phyloP scores from a whole-genome alignment of 1,140 invertebrate species.

The Drosophila mojavensis region DNA sequence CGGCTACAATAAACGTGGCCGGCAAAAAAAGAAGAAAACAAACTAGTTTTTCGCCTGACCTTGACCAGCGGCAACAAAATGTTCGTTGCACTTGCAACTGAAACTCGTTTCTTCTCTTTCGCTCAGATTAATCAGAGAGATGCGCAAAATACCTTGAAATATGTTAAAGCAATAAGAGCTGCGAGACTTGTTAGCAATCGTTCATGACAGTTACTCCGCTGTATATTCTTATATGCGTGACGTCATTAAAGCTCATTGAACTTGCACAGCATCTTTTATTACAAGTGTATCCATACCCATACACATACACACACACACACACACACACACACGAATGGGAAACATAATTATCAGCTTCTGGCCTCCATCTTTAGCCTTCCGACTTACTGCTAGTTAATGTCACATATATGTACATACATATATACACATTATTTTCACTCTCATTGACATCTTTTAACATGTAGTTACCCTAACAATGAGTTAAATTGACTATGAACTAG shows the following conservation, averaged over 20 bases:
- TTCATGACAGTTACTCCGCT: slow-evolving; percentile 23
- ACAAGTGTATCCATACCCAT: neutral
- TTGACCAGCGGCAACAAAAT: slow-evolving; percentile 40
- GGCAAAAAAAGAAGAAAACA: slow-evolving; percentile 20
- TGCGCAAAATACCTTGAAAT: neutral
- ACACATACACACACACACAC: neutral
- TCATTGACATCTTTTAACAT: slow-evolving; percentile 13
- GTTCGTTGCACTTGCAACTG: slow-evolving; percentile 36
- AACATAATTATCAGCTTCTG: slow-evolving; percentile 25
- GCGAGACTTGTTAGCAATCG: slow-evolving; percentile 7
- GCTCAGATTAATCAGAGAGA: neutral
- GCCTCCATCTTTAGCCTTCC: slow-evolving; percentile 28
- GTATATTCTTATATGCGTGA: slow-evolving; percentile 12
- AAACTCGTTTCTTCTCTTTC: slow-evolving; percentile 21
- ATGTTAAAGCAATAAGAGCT: neutral
- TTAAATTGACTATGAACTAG: neutral
- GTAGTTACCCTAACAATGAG: slow-evolving; percentile 17
- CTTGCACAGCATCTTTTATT: slow-evolving; percentile 32
- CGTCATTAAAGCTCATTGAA: slow-evolving; percentile 59
- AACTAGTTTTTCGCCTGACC: slow-evolving; percentile 25
- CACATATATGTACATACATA: neutral
- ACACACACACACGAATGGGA: neutral
- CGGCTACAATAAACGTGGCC: neutral
- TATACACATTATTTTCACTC: slow-evolving; percentile 30
- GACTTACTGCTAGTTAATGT: slow-evolving; percentile 16